phyloP scores from a whole-genome alignment of 2,797 vertebrate genomes.

The Paramormyrops hopkinsi region DNA sequence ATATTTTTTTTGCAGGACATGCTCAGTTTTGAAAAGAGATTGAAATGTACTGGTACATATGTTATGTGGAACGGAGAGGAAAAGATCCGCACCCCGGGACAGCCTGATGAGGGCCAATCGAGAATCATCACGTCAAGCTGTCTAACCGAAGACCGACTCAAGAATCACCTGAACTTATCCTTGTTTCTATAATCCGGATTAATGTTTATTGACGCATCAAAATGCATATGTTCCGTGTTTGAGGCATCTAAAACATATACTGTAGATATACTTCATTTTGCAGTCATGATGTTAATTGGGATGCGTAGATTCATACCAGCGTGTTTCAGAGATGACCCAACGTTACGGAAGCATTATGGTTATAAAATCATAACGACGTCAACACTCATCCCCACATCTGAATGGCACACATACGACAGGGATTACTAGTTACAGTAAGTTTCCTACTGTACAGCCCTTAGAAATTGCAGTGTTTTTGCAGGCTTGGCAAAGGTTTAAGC shows the following conservation, averaged over 20 bases:
- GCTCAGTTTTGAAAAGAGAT: constrained; percentile 42
- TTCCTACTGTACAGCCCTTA: neutral
- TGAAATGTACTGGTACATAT: constrained; percentile 18
- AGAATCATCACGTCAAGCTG: neutral
- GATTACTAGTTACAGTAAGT: neutral
- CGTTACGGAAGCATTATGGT: neutral
- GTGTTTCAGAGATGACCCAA: neutral
- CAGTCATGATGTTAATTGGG: neutral
- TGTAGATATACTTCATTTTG: neutral
- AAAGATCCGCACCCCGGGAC: neutral
- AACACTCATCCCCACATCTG: neutral
- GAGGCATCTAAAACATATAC: neutral
- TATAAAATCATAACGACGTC: neutral
- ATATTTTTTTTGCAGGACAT: constrained; percentile 16
- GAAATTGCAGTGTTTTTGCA: neutral
- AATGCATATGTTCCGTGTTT: neutral
- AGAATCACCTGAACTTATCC: neutral
- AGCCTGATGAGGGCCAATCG: neutral
- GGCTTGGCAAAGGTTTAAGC: constrained; percentile 1
- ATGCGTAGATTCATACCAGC: neutral
- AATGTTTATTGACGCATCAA: neutral
- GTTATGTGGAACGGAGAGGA: neutral
- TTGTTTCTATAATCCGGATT: neutral
- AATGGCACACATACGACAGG: neutral
- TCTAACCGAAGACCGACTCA: neutral